Percentiles rank a stretch among this genome's conserved stretches.
Evolutionary conservation across 2,888 invertebrate genomes (phyloP).

Genomic region (Conistra vaccinii): DNA sequence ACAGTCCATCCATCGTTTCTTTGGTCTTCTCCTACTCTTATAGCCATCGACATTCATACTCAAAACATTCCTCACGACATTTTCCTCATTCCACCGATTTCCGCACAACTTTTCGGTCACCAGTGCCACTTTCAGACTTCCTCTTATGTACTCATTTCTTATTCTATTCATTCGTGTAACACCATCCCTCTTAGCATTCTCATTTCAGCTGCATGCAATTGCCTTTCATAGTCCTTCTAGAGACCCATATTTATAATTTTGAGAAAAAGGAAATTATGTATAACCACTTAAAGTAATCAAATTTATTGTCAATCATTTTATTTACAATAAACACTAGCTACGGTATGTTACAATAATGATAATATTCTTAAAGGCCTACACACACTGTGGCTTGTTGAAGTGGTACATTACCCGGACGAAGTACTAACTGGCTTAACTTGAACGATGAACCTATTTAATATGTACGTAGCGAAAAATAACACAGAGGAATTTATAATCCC

Average conservation of each 20-base stretch:
- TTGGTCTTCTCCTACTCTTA: too few species aligned
- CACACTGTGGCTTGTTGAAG: constrained; percentile 35
- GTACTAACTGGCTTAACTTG: not conserved
- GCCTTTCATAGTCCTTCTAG: too few species aligned
- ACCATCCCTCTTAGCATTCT: too few species aligned
- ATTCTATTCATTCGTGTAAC: too few species aligned
- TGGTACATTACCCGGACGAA: constrained; percentile 45
- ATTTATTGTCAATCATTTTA: constrained; percentile 90
- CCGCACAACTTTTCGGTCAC: too few species aligned
- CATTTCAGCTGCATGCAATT: too few species aligned
- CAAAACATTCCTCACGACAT: too few species aligned
- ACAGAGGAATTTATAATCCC: not conserved
- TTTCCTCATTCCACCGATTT: too few species aligned
- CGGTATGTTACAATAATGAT: constrained; percentile 77
- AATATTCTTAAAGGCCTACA: constrained; percentile 66
- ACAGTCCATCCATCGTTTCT: too few species aligned
- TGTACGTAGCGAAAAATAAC: not conserved
- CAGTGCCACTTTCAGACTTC: too few species aligned
- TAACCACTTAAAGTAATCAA: constrained; percentile 82
- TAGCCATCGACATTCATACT: too few species aligned
- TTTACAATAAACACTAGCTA: constrained; percentile 87
- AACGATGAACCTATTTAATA: not conserved
- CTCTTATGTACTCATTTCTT: too few species aligned
- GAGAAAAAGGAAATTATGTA: constrained; percentile 64
- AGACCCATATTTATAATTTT: not conserved